A percentile compares a stretch with the other conserved stretches of the same genome.
Conservation (phyloP, 2,113 vertebrate species). For the Cyphomyrus plagiostoma region DNA sequence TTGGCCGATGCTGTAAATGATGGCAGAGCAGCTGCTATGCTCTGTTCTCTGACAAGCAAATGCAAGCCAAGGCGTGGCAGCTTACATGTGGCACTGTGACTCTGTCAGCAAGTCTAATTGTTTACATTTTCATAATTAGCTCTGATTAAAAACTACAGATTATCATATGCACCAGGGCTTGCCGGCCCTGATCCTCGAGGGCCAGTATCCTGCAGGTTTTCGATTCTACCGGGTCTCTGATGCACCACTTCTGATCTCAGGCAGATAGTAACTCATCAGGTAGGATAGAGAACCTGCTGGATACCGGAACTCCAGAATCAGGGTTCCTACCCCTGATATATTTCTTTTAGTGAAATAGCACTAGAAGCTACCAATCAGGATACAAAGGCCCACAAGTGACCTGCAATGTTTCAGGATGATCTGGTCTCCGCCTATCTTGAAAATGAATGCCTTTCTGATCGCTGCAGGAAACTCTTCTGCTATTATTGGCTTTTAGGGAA, state of each 20-base stretch:
- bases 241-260: not conserved
- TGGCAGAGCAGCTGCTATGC: not conserved
- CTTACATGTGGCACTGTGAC: not conserved
- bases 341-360: not conserved
- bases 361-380: not conserved
- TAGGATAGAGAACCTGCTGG: not conserved
- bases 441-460: not conserved
- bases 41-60: not conserved
- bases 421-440: not conserved
- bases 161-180: not conserved
- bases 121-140: not conserved
- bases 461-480: not conserved
- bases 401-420: not conserved
- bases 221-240: not conserved
- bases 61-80: not conserved
- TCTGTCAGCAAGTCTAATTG: not conserved
- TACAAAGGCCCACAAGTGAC: not conserved
- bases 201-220: not conserved
- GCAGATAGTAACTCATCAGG: not conserved
- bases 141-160: not conserved
- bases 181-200: not conserved
- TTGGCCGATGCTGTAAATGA: conserved; percentile 3
- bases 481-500: not conserved
- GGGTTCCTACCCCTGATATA: not conserved
- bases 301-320: not conserved